A percentile compares a stretch with the other conserved stretches of the same genome.
phyloP scores from a whole-genome alignment of 1,140 invertebrate genomes.

The Dendroctonus ponderosae region DNA sequence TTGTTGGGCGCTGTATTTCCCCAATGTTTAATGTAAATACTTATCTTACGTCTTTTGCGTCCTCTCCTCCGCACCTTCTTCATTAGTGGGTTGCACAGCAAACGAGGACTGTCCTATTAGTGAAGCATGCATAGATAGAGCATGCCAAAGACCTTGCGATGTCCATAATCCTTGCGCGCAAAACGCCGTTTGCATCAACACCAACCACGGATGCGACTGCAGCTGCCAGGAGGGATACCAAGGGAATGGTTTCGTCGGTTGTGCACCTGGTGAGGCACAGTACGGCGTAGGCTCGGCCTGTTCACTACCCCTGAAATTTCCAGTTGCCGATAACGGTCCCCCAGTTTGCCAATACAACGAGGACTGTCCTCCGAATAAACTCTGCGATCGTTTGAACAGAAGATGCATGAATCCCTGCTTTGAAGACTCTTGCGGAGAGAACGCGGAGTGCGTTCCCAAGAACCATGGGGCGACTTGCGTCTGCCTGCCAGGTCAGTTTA shows the following conservation, averaged over 20 bases:
- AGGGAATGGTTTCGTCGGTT: conserved; percentile 80
- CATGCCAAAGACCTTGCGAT: conserved; percentile 79
- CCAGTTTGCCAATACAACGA: conserved; percentile 86
- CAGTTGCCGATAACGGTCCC: conserved; percentile 64
- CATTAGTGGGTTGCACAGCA: conserved; percentile 73
- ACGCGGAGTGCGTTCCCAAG: conserved; percentile 74
- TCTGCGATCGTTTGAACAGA: conserved; percentile 78
- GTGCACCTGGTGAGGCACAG: conserved; percentile 63
- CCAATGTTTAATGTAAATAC: conserved; percentile 33
- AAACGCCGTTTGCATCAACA: conserved; percentile 84
- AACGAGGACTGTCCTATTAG: conserved; percentile 78
- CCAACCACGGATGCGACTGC: conserved; percentile 83
- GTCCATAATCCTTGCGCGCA: conserved; percentile 77
- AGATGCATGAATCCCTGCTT: conserved; percentile 81
- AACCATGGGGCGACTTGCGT: conserved; percentile 77
- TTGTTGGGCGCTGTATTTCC: too few relatives aligned
- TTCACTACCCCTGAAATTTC: conserved; percentile 5
- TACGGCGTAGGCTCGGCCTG: neutral
- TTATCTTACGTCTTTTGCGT: conserved; percentile 41
- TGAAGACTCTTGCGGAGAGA: conserved; percentile 78
- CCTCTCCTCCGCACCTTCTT: conserved; percentile 45
- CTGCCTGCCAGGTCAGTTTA: conserved; percentile 62
- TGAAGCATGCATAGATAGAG: conserved; percentile 76
- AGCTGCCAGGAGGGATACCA: conserved; percentile 80
- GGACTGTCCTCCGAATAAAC: conserved; percentile 78